Percentiles rank a stretch among this genome's conserved stretches.
These are phyloP conservation scores for Plagiodera versicolora DNA, from an alignment of 2,888 invertebrate genomes.

Conservation along the genomic window DNA sequence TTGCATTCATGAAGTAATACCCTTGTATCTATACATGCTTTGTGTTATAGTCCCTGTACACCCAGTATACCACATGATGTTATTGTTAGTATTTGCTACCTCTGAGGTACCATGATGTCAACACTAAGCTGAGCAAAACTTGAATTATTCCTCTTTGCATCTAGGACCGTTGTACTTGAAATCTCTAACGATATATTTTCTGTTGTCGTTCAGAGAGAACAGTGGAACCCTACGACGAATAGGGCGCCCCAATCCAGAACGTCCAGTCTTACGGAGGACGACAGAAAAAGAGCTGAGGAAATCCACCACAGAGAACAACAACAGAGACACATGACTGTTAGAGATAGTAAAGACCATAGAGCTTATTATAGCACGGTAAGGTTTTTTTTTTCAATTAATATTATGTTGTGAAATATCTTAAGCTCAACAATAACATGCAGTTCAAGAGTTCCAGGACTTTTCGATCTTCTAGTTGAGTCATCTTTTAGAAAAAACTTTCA, in stretches of 20 bases:
- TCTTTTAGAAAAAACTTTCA: too few relatives aligned
- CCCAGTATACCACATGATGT: slow-evolving; percentile 24
- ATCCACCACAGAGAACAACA: slow-evolving; percentile 51
- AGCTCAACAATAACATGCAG: too few relatives aligned
- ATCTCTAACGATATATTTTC: too few relatives aligned
- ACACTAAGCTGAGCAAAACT: slow-evolving; percentile 17
- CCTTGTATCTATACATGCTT: too few relatives aligned
- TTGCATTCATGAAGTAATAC: too few relatives aligned
- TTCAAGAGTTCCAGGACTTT: too few relatives aligned
- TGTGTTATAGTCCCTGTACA: too few relatives aligned
- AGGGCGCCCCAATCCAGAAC: slow-evolving; percentile 57
- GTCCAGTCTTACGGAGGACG: slow-evolving; percentile 47
- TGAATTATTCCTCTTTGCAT: too few relatives aligned
- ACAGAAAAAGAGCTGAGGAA: slow-evolving; percentile 52
- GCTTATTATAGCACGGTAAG: slow-evolving; percentile 41
- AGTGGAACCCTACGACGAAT: slow-evolving; percentile 61
- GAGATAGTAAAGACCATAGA: slow-evolving; percentile 48
- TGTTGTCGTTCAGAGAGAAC: slow-evolving; percentile 49
- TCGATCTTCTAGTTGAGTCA: too few relatives aligned
- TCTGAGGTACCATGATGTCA: slow-evolving; percentile 29
- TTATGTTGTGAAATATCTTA: not conserved
- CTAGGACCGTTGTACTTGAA: too few relatives aligned
- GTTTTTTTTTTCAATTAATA: too few relatives aligned
- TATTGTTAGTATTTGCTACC: slow-evolving; percentile 31
- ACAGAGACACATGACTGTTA: slow-evolving; percentile 48